phyloP scores from a whole-genome alignment of 2,113 vertebrate species.

The Heteronetta atricapilla region DNA sequence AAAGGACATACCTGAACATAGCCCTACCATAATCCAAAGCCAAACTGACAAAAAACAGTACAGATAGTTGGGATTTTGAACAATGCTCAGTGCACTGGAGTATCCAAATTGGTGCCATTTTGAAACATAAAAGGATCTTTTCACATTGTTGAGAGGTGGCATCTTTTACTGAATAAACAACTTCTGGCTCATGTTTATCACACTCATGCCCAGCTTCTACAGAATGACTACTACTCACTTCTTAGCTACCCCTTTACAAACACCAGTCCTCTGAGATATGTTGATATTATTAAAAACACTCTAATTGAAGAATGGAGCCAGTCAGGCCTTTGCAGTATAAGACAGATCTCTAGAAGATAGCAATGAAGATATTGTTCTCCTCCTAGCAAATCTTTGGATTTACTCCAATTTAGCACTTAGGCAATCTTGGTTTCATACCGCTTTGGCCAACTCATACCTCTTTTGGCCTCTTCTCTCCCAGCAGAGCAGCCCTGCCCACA shows the following conservation, averaged over 20 bases:
- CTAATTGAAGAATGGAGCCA: background rate
- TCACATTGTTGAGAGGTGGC: background rate
- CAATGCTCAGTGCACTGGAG: background rate
- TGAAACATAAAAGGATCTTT: background rate
- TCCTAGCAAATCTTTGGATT: background rate
- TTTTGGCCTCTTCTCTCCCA: background rate
- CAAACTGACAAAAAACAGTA: background rate
- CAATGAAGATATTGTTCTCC: background rate
- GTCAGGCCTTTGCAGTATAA: background rate
- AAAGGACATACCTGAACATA: background rate
- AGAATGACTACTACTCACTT: background rate
- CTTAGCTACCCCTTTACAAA: background rate
- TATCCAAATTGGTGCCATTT: background rate
- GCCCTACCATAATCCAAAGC: background rate
- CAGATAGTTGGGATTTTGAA: background rate
- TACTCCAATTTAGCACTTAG: background rate
- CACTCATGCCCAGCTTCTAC: background rate
- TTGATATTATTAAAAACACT: background rate
- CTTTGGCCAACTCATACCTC: background rate
- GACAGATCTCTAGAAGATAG: background rate
- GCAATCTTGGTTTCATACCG: background rate
- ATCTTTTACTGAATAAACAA: background rate
- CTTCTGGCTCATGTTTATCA: background rate
- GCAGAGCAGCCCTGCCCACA: background rate
- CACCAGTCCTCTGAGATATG: background rate